phyloP scores from a whole-genome alignment of 2,888 invertebrate genomes.

The Schrankia costaestrigalis region DNA sequence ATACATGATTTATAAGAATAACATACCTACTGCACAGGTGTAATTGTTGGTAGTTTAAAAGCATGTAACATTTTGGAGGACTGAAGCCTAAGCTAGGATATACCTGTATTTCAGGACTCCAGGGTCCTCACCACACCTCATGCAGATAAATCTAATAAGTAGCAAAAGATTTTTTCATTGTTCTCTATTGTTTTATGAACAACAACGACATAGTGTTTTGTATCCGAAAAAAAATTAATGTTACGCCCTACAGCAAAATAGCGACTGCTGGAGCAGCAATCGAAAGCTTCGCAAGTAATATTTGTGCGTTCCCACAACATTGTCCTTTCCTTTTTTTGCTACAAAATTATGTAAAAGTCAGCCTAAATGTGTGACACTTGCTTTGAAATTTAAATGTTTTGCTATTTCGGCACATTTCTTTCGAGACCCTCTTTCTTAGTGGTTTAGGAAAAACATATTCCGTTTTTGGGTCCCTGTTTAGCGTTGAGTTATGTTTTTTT shows the following conservation, averaged over 20 bases:
- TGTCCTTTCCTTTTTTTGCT: constrained; percentile 17
- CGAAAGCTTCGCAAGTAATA: constrained; percentile 38
- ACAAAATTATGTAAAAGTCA: constrained; percentile 26
- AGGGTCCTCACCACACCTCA: no score
- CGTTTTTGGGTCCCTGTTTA: constrained; percentile 10
- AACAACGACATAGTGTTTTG: no score
- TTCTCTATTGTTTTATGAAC: no score
- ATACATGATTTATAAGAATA: no score
- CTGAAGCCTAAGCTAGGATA: no score
- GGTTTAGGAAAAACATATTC: constrained; percentile 14
- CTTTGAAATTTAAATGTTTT: constrained; percentile 29
- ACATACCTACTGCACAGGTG: no score
- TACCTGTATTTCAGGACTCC: no score
- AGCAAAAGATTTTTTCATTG: no score
- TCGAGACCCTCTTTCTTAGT: constrained; percentile 15
- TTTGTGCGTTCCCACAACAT: constrained; percentile 34
- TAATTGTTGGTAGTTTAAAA: no score
- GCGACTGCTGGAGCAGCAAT: constrained; percentile 37
- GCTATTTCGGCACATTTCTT: constrained; percentile 19
- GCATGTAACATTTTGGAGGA: no score
- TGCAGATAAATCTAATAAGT: no score
- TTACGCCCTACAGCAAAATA: constrained; percentile 46
- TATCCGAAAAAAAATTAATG: no score
- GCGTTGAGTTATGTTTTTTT: constrained; percentile 6
- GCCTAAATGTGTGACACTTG: constrained; percentile 19